Base-by-base conservation (phyloP, 2,888 invertebrate species). In the Masnerella sp. region DNA sequence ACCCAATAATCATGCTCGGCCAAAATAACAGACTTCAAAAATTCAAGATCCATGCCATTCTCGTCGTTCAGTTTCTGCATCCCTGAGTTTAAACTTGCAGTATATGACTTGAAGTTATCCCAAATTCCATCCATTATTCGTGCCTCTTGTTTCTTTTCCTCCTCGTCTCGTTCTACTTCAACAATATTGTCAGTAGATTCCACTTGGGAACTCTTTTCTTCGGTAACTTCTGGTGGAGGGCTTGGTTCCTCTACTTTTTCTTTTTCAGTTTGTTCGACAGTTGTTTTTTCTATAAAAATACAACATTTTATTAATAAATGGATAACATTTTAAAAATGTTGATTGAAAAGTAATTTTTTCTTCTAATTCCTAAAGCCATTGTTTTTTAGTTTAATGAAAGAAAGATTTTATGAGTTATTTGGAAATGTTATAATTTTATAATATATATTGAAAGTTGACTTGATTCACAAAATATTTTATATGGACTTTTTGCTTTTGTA, bases 81-180 rank as follows among this genome's bases (percentile, higher is more conserved):
- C 14, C 77, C 73, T 15, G 76, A 92, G 77, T 91, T 92, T 68
- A 92, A 90, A 81, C 91, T 92, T 28, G 93, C 93, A 82, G 93
- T 92, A 83, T 93, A 93, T 61, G 91, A 92, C 82, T 93, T 92
- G 79, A 93, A 93, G 82, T 93, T 93, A 83, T 93, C 93, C 93
- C 93, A 94, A 80, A 93, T 93, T 49, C 92, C 92, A 79, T 93
- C 90, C 81, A 93, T 90, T 77, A 92, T 89, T 71, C 91, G 89
- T 9, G 90, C 90, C n/a, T 91, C 89, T 74, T 91, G 90, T 34
- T 87, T 84, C 54, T 90, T 89, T 45, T 90, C 90, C 5, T 84
- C 83, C 22, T 83, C 84, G 38, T 84, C 82, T n/a, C 78, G 76
- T 49, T 85, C 84, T 1, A 82, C 80, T 12, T 84, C 84, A 4